Percentiles rank a stretch among this genome's conserved stretches.
These are phyloP conservation scores for Synanthedon tipuliformis DNA, from an alignment of 2,888 invertebrate genomes.

Conservation along the genomic window DNA sequence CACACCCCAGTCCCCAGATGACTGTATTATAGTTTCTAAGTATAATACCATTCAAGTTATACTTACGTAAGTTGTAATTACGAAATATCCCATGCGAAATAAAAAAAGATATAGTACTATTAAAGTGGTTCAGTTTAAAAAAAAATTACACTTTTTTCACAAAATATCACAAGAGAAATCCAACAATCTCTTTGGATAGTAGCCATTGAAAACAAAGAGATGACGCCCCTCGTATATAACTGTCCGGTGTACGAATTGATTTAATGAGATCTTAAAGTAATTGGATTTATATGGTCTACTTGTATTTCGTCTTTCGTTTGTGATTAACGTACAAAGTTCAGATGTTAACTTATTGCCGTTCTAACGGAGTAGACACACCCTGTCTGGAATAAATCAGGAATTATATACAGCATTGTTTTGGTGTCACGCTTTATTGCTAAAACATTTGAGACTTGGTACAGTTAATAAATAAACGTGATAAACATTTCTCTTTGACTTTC, in stretches of 20 bases:
- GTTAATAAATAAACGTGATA: not conserved
- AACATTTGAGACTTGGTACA: conserved; percentile 17
- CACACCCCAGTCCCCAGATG: too few relatives aligned
- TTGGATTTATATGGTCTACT: conserved; percentile 54
- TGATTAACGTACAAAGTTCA: conserved; percentile 36
- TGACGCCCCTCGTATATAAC: conserved; percentile 45
- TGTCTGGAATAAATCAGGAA: conserved; percentile 42
- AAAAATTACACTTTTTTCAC: conserved; percentile 28
- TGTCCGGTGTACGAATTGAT: conserved; percentile 60
- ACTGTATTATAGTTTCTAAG: too few relatives aligned
- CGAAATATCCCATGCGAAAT: too few relatives aligned
- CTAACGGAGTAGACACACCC: conserved; percentile 19
- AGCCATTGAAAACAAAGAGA: conserved; percentile 59
- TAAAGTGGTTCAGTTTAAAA: too few relatives aligned
- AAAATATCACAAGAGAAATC: conserved; percentile 30
- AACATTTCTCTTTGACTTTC: not conserved
- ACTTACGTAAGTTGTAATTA: too few relatives aligned
- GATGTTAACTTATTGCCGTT: conserved; percentile 24
- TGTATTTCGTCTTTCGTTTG: conserved; percentile 38
- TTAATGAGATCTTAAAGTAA: conserved; percentile 63
- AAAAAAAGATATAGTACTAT: too few relatives aligned
- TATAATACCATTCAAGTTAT: too few relatives aligned
- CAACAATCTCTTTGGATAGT: conserved; percentile 59
- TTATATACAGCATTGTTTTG: conserved; percentile 36
- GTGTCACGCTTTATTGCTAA: conserved; percentile 27